A percentile compares a stretch with the other conserved stretches of the same genome.
These are phyloP conservation scores for Panzeria rudis DNA, from an alignment of 2,888 invertebrate species.

Conservation along the genomic window DNA sequence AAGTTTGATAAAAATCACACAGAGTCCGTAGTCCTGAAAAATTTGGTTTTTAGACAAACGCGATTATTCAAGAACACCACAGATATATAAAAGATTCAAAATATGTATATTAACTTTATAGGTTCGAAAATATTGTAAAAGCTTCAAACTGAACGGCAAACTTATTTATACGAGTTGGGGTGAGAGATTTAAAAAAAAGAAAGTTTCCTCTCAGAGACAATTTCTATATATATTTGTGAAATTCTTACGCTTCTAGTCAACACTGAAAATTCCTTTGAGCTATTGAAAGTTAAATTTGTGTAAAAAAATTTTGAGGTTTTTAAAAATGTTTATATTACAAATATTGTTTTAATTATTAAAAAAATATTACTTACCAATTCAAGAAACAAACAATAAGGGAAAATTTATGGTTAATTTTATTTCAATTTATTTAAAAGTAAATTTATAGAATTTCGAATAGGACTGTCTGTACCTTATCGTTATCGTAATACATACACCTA, in stretches of 20 bases:
- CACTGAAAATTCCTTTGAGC: neutral
- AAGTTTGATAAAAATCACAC: too few relatives aligned
- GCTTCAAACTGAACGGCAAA: too few relatives aligned
- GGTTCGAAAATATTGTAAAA: too few relatives aligned
- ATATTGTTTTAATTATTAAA: neutral
- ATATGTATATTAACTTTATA: too few relatives aligned
- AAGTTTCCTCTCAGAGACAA: too few relatives aligned
- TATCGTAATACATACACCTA: neutral
- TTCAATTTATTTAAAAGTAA: constrained; percentile 20
- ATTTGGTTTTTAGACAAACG: too few relatives aligned
- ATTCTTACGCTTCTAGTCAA: constrained; percentile 12
- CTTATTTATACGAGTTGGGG: too few relatives aligned
- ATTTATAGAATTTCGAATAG: neutral
- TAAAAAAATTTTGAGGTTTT: neutral
- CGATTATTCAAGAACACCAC: too few relatives aligned
- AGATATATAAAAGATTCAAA: too few relatives aligned
- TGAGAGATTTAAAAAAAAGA: too few relatives aligned
- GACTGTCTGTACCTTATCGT: constrained; percentile 13
- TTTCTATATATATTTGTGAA: neutral
- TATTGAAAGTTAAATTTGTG: neutral
- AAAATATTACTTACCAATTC: constrained; percentile 51
- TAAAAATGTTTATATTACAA: neutral
- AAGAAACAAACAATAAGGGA: constrained; percentile 25
- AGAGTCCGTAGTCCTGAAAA: too few relatives aligned
- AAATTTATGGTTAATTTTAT: neutral